Conservation (phyloP, 1,140 invertebrate genomes). For the Aphelinus atriplicis region DNA sequence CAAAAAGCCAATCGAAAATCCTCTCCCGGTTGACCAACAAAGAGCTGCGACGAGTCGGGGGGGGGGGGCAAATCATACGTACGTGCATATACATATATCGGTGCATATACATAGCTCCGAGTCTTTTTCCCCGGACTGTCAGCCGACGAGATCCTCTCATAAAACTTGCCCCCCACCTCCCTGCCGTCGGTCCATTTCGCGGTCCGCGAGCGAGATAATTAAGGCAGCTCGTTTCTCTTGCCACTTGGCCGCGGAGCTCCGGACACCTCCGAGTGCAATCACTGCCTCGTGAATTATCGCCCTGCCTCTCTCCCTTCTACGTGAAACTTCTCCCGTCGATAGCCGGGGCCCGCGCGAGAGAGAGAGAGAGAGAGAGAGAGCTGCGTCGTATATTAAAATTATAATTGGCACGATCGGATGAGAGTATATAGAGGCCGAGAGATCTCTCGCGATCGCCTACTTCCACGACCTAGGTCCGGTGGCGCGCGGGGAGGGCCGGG, state of each 20-base stretch:
- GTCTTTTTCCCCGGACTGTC: constrained; percentile 25
- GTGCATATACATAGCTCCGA: background rate
- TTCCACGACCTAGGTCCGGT: too few relatives aligned
- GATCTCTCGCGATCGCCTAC: too few relatives aligned
- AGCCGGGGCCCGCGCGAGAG: background rate
- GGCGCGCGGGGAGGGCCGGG: too few relatives aligned
- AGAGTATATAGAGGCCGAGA: too few relatives aligned
- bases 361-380: background rate
- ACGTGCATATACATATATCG: too few relatives aligned
- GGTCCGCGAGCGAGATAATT: constrained; percentile 13
- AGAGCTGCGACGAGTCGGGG: too few relatives aligned
- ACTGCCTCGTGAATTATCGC: constrained; percentile 22
- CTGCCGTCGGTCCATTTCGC: background rate
- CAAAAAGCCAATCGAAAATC: too few relatives aligned
- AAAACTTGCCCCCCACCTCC: background rate
- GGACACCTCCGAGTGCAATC: constrained; percentile 11
- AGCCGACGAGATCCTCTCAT: constrained; percentile 1
- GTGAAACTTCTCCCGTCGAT: constrained; percentile 42
- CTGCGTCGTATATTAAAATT: constrained; percentile 50
- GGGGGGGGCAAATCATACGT: too few relatives aligned
- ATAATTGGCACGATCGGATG: constrained; percentile 44
- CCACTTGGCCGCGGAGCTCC: too few relatives aligned
- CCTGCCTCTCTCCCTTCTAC: background rate
- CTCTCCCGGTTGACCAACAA: too few relatives aligned
- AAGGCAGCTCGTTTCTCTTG: background rate